These are phyloP conservation scores for Labeo catla DNA, from an alignment of 2,113 vertebrate species.

Conservation along the genomic window DNA sequence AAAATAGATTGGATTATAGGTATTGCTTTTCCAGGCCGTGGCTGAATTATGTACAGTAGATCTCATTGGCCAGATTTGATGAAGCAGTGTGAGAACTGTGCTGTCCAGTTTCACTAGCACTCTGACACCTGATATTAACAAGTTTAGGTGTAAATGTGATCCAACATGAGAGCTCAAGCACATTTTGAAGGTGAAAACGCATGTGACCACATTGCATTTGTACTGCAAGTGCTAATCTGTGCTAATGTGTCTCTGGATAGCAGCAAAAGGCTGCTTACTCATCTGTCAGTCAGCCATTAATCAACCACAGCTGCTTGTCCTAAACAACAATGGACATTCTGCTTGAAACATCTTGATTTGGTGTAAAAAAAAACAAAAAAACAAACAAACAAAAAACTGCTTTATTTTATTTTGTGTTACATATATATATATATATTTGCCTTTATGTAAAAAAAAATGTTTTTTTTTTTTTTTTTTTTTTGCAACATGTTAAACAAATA, in stretches of 20 bases:
- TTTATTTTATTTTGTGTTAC: too few relatives aligned
- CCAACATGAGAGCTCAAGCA: background rate
- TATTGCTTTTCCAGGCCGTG: conserved; percentile 44
- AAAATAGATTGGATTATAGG: conserved; percentile 55
- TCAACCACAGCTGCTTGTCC: background rate
- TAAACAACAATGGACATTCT: background rate
- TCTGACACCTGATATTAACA: conserved; percentile 4
- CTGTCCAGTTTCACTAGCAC: background rate
- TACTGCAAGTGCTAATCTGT: background rate
- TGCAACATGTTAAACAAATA: too few relatives aligned
- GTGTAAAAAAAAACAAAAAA: background rate
- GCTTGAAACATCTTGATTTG: background rate
- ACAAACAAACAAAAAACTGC: too few relatives aligned
- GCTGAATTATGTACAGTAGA: conserved; percentile 23
- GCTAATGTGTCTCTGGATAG: background rate
- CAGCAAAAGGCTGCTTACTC: background rate
- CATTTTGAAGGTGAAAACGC: background rate
- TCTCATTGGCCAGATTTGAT: conserved; percentile 36
- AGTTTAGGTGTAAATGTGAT: background rate
- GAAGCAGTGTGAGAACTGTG: conserved; percentile 10
- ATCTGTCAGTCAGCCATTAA: background rate
- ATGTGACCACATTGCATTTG: background rate
- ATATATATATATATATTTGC: too few relatives aligned
- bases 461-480: too few relatives aligned
- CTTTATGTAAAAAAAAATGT: too few relatives aligned